Percentiles rank a stretch among this genome's conserved stretches.
phyloP scores from a whole-genome alignment of 2,113 vertebrate genomes.

The Cebidichthys violaceus region DNA sequence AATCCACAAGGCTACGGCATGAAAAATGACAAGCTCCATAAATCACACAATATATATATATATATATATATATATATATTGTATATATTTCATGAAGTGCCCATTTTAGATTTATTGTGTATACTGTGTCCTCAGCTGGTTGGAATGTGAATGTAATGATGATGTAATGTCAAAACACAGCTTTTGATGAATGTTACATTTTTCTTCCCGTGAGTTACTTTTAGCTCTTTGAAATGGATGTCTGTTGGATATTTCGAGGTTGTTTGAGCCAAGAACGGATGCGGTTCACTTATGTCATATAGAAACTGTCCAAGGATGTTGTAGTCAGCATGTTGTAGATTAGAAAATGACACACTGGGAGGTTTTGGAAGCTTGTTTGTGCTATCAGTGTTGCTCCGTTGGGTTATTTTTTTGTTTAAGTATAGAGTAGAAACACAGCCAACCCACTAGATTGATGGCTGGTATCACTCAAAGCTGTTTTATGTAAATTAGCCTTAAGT shows the following conservation, averaged over 20 bases:
- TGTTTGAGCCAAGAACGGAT: conserved; percentile 20
- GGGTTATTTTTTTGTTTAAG: conserved; percentile 18
- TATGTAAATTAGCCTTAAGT: conserved; percentile 23
- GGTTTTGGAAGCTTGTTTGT: conserved; percentile 24
- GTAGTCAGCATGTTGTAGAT: conserved; percentile 32
- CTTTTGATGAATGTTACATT: conserved; percentile 4
- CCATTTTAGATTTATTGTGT: background rate
- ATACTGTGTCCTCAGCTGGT: background rate
- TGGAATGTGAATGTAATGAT: background rate
- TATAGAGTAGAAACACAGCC: conserved; percentile 20
- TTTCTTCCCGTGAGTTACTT: background rate
- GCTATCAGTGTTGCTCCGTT: conserved; percentile 7
- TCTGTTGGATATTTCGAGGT: conserved; percentile 28
- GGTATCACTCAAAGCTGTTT: background rate
- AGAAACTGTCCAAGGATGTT: conserved; percentile 10
- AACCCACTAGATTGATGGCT: conserved; percentile 9
- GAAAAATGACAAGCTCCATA: background rate
- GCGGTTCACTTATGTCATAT: conserved; percentile 1
- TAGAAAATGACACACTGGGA: conserved; percentile 30
- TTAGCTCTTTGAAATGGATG: background rate
- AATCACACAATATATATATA: background rate
- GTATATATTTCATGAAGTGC: background rate
- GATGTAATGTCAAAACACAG: background rate
- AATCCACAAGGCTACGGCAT: conserved; percentile 1
- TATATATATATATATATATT: background rate